Evolutionary conservation across 2,888 invertebrate species (phyloP).

Genomic region (Lepidonotus clava): DNA sequence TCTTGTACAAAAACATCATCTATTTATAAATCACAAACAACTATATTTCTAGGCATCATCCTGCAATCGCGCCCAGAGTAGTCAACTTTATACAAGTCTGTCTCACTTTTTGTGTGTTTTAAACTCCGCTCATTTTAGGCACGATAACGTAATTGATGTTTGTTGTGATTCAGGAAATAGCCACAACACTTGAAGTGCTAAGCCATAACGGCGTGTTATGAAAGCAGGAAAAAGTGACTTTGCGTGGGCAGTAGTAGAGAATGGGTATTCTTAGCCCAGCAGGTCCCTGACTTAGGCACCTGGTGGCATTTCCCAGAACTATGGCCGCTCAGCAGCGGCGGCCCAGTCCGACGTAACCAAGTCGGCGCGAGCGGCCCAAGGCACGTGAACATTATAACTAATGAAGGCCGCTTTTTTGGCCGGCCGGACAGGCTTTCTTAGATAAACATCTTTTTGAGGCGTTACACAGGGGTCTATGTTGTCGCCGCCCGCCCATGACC

Average conservation of each 20-base stretch:
- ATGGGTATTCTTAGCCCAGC: constrained; percentile 25
- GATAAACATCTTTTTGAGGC: constrained; percentile 54
- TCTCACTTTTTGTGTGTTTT: too few relatives aligned
- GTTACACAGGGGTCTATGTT: constrained; percentile 32
- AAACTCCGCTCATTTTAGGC: too few relatives aligned
- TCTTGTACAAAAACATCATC: too few relatives aligned
- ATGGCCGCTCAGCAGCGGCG: neutral
- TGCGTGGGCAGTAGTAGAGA: constrained; percentile 29
- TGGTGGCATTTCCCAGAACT: constrained; percentile 44
- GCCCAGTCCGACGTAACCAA: constrained; percentile 1
- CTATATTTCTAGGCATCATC: too few relatives aligned
- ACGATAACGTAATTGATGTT: constrained; percentile 29
- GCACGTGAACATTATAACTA: constrained; percentile 31
- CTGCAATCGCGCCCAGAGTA: too few relatives aligned
- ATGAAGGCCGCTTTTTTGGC: constrained; percentile 1
- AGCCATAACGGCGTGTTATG: constrained; percentile 29
- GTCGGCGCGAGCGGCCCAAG: neutral
- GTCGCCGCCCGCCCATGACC: neutral
- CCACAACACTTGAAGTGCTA: neutral
- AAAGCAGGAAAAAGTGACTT: constrained; percentile 13
- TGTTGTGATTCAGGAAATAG: constrained; percentile 41
- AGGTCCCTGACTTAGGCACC: constrained; percentile 10
- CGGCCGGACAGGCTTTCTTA: constrained; percentile 45
- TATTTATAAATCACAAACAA: too few relatives aligned
- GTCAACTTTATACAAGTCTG: too few relatives aligned